These are phyloP conservation scores for Heteromormyrus szaboi DNA, from an alignment of 2,797 vertebrate genomes.

Conservation along the genomic window DNA sequence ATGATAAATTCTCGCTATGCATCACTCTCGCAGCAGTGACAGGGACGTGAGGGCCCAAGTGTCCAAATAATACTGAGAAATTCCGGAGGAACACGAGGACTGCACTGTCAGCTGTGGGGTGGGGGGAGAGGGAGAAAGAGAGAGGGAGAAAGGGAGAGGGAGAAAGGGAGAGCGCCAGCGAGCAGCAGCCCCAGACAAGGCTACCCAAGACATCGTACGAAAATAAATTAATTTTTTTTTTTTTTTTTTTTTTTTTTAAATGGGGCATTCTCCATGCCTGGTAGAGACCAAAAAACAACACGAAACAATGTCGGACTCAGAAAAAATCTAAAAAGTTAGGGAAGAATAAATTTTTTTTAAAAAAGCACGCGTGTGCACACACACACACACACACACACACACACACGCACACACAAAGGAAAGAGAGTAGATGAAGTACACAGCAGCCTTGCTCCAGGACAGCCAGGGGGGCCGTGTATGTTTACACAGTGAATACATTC, in stretches of 20 bases:
- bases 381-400: neutral
- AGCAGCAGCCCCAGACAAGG: neutral
- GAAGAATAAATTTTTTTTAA: neutral
- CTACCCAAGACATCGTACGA: neutral
- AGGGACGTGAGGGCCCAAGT: neutral
- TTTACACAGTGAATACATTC: constrained; percentile 68
- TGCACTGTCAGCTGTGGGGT: neutral
- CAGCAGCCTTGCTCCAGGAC: neutral
- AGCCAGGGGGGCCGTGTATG: constrained; percentile 35
- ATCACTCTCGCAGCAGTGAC: neutral
- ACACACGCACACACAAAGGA: neutral
- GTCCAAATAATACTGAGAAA: constrained; percentile 10
- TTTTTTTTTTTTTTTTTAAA: neutral
- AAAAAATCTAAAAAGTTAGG: constrained; percentile 16
- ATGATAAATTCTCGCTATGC: neutral
- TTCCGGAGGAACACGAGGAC: neutral
- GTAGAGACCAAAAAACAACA: neutral
- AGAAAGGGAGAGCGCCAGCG: neutral
- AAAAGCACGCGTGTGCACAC: neutral
- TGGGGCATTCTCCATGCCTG: neutral
- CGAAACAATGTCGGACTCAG: neutral
- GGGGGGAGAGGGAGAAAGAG: neutral
- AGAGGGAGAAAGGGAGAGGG: too few relatives aligned
- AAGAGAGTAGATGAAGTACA: neutral
- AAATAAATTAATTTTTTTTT: constrained; percentile 24